Base-by-base conservation (phyloP, 2,888 invertebrate genomes). In the Aleiodes leptofemur region DNA sequence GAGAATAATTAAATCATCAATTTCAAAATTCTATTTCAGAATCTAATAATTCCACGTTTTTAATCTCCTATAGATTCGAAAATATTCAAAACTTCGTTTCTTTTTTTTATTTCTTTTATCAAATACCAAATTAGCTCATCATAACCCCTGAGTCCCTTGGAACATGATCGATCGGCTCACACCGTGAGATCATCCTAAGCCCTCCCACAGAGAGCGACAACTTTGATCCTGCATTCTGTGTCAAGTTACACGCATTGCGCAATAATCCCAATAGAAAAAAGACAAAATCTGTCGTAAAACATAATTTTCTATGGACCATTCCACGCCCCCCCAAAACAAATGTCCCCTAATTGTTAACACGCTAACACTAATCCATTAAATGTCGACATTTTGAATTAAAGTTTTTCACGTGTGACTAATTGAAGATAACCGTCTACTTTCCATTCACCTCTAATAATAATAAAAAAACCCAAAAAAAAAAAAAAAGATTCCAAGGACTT, bases 91-190 rank as follows among this genome's bases (percentile, higher is more conserved):
- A 43, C 43, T 43, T 11, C 43, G 34, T 34, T 34, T 34, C 34
- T 34, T 6, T 14, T 38, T 7, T n/a, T 61, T 8, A 16, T 61
- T 61, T 16, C 11, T 4, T 23, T 23, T 43, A 23, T 48, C 43
- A 64, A 16, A 23, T 43, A 64, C 14, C 23, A 64, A 64, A 64
- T 64, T 48, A 23, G 14, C 23, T 51, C 68, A 59, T 53, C 57
- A 69, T 72, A 72, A 75, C 68, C 64, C 64, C 43, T 11, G 43
- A 66, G 64, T 56, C 34, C 29, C 13, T 51, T 31, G 64, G 64
- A 55, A 69, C 71, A 64, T 56, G 74, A 74, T 70, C 69, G 74
- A 74, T 74, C 53, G 61, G 14, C 34, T 74, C 70, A 4, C 70
- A 4, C 11, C 53, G 55, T 29, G 57, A 48, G 48, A 48, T 71